Percentiles rank a stretch among this genome's conserved stretches.
Evolutionary conservation across 2,113 vertebrate genomes (phyloP).

Genomic region (Myotis brandtii): DNA sequence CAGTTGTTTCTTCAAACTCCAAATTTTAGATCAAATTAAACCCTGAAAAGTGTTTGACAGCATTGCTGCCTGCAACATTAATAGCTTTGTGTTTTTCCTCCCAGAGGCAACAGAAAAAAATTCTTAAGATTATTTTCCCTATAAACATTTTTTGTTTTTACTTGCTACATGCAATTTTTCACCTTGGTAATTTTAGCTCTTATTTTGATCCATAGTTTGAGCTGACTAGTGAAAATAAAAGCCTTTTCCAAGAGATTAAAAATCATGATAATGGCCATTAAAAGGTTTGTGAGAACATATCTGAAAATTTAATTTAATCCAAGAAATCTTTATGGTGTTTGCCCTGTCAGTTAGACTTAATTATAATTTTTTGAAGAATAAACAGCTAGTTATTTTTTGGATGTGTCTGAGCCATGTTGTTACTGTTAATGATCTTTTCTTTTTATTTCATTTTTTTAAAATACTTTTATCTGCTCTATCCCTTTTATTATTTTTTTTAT

Average conservation of each 20-base stretch:
- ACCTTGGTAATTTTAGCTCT: constrained; percentile 54
- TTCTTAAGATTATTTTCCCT: neutral
- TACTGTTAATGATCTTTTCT: neutral
- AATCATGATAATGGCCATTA: neutral
- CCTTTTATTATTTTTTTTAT: too few relatives aligned
- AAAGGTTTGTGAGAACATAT: neutral
- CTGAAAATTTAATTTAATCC: constrained; percentile 10
- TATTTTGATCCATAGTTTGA: constrained; percentile 37
- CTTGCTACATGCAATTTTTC: neutral
- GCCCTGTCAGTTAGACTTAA: neutral
- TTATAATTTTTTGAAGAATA: neutral
- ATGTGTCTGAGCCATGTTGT: neutral
- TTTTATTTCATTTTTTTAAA: too few relatives aligned
- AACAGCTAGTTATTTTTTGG: constrained; percentile 9
- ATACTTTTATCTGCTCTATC: too few relatives aligned
- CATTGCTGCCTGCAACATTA: neutral
- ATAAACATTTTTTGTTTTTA: constrained; percentile 34
- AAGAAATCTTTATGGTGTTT: neutral
- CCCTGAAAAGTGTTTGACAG: neutral
- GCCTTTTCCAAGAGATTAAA: constrained; percentile 49
- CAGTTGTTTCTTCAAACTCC: neutral
- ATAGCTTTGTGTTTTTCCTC: neutral
- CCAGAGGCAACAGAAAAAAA: neutral
- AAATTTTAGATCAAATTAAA: neutral
- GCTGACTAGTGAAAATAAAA: constrained; percentile 41